Base-by-base conservation (phyloP, 2,888 invertebrate genomes). In the Lasioglossum malachurum region DNA sequence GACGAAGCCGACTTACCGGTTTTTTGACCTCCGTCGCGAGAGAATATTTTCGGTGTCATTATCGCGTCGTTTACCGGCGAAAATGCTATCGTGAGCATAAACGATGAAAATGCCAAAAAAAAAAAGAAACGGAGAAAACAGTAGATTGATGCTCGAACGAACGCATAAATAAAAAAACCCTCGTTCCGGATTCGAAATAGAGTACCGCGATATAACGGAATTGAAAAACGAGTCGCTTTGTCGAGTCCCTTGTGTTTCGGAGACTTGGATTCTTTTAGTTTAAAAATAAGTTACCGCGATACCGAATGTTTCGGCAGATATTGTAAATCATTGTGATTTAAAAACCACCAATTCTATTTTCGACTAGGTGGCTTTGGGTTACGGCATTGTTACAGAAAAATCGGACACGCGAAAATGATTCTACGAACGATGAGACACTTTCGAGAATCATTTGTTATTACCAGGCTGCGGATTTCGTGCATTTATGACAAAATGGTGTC, bases 11-110 rank as follows among this genome's bases (percentile, higher is more conserved):
- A 89, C 90, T 92, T 93, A 92, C 92, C 91, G 92, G 92, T 92
- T 93, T 92, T 91, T 93, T 91, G 90, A 92, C 89, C 92, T 93
- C 92, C 91, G 92, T 91, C 90, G 91, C 88, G 88, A 87, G 87
- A 83, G 90, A 92, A 93, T 94, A 93, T 93, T 93, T 94, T 92
- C 90, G 90, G 92, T 83, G 83, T 90, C 88, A 85, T 88, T 87
- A 82, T 87, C 92, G 89, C 88, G 85, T 78, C 69, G 74, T 83
- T 83, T 67, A 16, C 16, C 19, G 78, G 90, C 85, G 89, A 85
- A 72, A 64, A 41, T 23, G 78, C 38, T n/a, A 64, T 78, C 35
- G 74, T 19, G 27, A 12, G 64, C 1, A 41, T 53, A 60, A 60
- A 16, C 49, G 73, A 46, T 12, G 76, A 38, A 73, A 73, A 67